Percentiles rank a stretch among this genome's conserved stretches.
phyloP scores from a whole-genome alignment of 1,140 invertebrate genomes.

The Hermatobates lingyangjiaoensis region DNA sequence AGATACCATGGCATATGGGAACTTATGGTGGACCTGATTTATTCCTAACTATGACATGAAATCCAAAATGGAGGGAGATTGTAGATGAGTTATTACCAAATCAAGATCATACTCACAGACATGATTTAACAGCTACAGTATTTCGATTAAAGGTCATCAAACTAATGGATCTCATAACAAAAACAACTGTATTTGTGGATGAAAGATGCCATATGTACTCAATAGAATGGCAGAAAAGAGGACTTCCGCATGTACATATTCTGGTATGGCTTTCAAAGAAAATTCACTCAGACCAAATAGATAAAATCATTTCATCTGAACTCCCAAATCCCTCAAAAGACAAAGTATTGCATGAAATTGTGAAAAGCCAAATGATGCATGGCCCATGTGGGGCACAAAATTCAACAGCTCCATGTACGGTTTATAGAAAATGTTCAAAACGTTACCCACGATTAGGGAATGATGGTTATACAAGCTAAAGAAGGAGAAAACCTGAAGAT shows the following conservation, averaged over 20 bases:
- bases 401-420: no score
- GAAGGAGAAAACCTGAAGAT: no score
- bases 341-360: conserved; percentile 23
- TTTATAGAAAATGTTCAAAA: no score
- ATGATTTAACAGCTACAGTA: conserved; percentile 18
- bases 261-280: conserved; percentile 3
- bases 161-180: conserved; percentile 22
- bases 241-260: conserved; percentile 23
- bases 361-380: conserved; percentile 30
- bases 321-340: conserved; percentile 28
- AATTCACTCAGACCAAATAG: neutral
- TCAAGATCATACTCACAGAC: conserved; percentile 17
- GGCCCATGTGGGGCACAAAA: no score
- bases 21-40: conserved; percentile 25
- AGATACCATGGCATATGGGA: conserved; percentile 30
- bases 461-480: no score
- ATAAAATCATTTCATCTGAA: conserved; percentile 26
- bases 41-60: conserved; percentile 25
- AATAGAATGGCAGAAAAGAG: conserved; percentile 30
- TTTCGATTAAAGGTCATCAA: conserved; percentile 26
- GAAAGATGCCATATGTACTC: conserved; percentile 22
- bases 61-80: conserved; percentile 29
- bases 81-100: conserved; percentile 11
- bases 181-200: conserved; percentile 20
- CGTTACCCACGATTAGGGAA: no score